These are phyloP conservation scores for Periphyllus acericola DNA, from an alignment of 2,888 invertebrate genomes.

Conservation along the genomic window DNA sequence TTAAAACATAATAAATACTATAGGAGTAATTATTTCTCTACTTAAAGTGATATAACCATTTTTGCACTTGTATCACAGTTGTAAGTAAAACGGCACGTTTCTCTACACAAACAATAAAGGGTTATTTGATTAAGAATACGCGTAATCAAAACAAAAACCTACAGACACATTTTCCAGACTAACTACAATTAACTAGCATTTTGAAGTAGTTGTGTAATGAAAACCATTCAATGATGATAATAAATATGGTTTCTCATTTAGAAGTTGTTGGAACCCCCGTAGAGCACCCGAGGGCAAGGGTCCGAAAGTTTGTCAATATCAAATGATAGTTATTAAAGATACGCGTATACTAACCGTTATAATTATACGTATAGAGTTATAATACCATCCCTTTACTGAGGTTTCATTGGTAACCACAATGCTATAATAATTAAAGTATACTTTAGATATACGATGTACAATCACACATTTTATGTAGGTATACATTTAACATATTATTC, in stretches of 20 bases:
- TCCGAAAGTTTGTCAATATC: constrained; percentile 57
- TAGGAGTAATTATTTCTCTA: no score
- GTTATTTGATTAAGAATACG: background rate
- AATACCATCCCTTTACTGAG: background rate
- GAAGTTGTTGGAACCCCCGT: constrained; percentile 14
- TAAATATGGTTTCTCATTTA: constrained; percentile 48
- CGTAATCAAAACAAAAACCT: background rate
- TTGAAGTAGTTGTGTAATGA: background rate
- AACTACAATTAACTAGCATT: constrained; percentile 9
- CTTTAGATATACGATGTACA: background rate
- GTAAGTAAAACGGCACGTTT: background rate
- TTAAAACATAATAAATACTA: no score
- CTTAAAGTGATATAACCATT: background rate
- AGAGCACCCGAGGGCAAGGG: constrained; percentile 13
- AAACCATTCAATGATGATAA: constrained; percentile 26
- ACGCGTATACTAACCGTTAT: background rate
- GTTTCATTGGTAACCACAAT: background rate
- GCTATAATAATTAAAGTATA: constrained; percentile 11
- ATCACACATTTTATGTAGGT: background rate
- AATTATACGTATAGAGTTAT: background rate
- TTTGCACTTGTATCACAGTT: background rate
- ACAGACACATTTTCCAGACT: background rate
- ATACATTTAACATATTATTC: background rate
- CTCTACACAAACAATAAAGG: background rate
- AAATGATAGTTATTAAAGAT: constrained; percentile 38